Conservation (phyloP, 2,888 invertebrate species). For the Coenonympha glycerion region DNA sequence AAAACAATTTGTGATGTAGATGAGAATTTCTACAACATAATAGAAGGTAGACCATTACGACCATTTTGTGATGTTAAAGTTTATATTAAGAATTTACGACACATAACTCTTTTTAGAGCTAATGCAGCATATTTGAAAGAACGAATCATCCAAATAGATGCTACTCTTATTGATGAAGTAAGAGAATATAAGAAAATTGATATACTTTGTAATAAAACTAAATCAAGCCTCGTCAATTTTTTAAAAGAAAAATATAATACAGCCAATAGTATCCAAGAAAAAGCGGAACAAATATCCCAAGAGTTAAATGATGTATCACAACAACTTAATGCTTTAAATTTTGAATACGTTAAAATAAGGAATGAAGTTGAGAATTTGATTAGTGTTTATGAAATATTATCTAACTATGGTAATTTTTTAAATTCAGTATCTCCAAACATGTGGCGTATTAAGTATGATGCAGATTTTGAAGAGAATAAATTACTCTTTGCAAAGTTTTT, state of each 20-base stretch:
- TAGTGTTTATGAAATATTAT: constrained; percentile 33
- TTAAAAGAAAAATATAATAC: constrained; percentile 31
- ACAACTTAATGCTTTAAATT: constrained; percentile 31
- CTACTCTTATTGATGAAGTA: constrained; percentile 25
- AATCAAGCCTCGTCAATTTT: constrained; percentile 32
- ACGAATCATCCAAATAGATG: constrained; percentile 34
- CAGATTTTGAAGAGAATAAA: constrained; percentile 12
- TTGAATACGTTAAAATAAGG: constrained; percentile 32
- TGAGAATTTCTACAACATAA: constrained; percentile 35
- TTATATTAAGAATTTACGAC: constrained; percentile 36
- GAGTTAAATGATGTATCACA: constrained; percentile 28
- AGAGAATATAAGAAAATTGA: constrained; percentile 27
- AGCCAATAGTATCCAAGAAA: constrained; percentile 30
- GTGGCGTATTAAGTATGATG: constrained; percentile 30
- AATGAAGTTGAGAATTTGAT: constrained; percentile 30
- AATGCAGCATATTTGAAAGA: constrained; percentile 37
- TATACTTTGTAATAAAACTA: constrained; percentile 22
- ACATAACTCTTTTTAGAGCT: constrained; percentile 35
- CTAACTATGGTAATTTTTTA: constrained; percentile 35
- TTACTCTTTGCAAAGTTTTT: constrained; percentile 8
- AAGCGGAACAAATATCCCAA: constrained; percentile 25
- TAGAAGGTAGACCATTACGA: constrained; percentile 40
- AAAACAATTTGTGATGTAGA: constrained; percentile 38
- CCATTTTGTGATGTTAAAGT: constrained; percentile 35
- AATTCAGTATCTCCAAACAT: constrained; percentile 30